These are phyloP conservation scores for Tricholauxania praeusta DNA, from an alignment of 2,888 invertebrate species.

Conservation along the genomic window DNA sequence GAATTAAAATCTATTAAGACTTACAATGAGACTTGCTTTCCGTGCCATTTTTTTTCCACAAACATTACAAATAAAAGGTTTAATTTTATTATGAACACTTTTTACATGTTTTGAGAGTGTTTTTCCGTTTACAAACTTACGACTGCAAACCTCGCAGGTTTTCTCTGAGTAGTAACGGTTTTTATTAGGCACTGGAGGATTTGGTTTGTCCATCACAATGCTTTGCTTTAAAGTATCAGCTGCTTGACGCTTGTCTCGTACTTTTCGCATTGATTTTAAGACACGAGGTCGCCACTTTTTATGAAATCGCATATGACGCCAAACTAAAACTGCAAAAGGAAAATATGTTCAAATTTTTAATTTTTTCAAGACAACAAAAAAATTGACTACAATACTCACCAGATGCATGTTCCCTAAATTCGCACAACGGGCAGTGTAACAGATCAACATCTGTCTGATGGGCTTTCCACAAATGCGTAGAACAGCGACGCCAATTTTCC, in stretches of 20 bases:
- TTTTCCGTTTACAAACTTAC: slow-evolving; percentile 77
- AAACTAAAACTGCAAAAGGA: slow-evolving; percentile 69
- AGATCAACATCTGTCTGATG: slow-evolving; percentile 75
- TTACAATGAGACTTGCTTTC: slow-evolving; percentile 76
- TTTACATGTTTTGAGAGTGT: slow-evolving; percentile 77
- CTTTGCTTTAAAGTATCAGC: slow-evolving; percentile 15
- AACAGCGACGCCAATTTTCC: slow-evolving; percentile 75
- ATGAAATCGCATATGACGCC: slow-evolving; percentile 76
- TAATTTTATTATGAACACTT: slow-evolving; percentile 79
- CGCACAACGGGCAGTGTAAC: slow-evolving; percentile 72
- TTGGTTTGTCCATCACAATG: slow-evolving; percentile 20
- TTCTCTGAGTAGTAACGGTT: slow-evolving; percentile 72
- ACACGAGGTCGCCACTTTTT: slow-evolving; percentile 64
- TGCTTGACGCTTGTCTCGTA: slow-evolving; percentile 51
- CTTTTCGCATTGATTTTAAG: slow-evolving; percentile 56
- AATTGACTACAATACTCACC: slow-evolving; percentile 55
- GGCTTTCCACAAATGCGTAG: slow-evolving; percentile 77
- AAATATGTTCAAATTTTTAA: not conserved
- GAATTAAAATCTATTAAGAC: slow-evolving; percentile 36
- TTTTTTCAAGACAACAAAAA: not conserved
- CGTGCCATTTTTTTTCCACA: slow-evolving; percentile 80
- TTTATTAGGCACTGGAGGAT: slow-evolving; percentile 48
- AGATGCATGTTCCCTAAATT: slow-evolving; percentile 71
- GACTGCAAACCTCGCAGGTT: slow-evolving; percentile 77
- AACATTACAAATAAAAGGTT: slow-evolving; percentile 80